Conservation (phyloP, 1,140 invertebrate genomes). For the Brachionus paranguensis region DNA sequence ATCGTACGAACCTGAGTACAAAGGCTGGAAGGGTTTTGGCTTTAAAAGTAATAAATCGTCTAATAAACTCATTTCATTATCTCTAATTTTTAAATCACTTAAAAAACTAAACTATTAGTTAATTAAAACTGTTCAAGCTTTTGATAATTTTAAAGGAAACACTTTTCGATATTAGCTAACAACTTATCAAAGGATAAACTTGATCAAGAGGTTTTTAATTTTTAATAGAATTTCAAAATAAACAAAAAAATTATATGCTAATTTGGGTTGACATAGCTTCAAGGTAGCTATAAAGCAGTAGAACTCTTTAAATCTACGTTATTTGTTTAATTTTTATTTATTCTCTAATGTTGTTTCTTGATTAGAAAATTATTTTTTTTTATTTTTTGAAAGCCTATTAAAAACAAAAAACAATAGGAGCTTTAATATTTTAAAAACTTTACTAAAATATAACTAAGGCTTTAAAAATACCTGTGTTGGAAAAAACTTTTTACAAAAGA, state of each 20-base stretch:
- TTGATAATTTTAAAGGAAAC: neutral
- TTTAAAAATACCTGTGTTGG: neutral
- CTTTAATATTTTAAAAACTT: neutral
- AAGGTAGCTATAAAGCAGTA: neutral
- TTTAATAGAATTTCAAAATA: neutral
- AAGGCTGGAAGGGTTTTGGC: neutral
- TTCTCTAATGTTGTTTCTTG: neutral
- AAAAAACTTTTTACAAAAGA: neutral
- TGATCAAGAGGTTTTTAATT: neutral
- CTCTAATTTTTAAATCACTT: neutral
- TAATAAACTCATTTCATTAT: conserved; percentile 18
- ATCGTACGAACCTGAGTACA: neutral
- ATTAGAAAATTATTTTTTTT: neutral
- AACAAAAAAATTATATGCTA: neutral
- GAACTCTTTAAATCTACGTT: neutral
- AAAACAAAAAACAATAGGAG: neutral
- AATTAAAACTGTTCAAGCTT: neutral
- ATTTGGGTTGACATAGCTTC: neutral
- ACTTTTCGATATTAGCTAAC: neutral
- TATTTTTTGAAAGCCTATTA: neutral
- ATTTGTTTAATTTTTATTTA: neutral
- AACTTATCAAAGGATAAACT: neutral
- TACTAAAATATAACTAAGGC: neutral
- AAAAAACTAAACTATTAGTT: neutral
- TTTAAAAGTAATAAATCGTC: conserved; percentile 22